These are phyloP conservation scores for Hydroisotoma schaefferi DNA, from an alignment of 2,888 invertebrate genomes.

Conservation along the genomic window DNA sequence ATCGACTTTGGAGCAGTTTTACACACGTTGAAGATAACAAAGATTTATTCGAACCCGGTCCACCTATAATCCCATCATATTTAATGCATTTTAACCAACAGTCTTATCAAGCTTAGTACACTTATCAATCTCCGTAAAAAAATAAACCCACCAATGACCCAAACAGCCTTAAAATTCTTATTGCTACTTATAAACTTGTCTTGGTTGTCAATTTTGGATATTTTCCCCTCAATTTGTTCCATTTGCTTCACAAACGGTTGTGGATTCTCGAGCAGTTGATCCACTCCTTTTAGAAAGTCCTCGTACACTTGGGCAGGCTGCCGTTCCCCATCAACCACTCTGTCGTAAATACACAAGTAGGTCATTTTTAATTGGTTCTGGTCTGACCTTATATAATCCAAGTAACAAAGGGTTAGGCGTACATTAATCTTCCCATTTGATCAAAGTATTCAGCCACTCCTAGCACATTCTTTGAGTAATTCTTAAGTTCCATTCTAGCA, in stretches of 20 bases:
- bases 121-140: no score
- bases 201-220: neutral
- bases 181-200: neutral
- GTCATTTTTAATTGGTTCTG: no score
- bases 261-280: slow-evolving; percentile 54
- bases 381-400: no score
- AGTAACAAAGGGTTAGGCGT: no score
- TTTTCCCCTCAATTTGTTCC: neutral
- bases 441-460: slow-evolving; percentile 85
- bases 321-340: slow-evolving; percentile 79
- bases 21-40: slow-evolving; percentile 57
- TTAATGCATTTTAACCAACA: neutral
- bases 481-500: slow-evolving; percentile 81
- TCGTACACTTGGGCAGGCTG: slow-evolving; percentile 81
- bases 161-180: neutral
- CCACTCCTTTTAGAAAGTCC: slow-evolving; percentile 75
- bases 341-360: no score
- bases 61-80: slow-evolving; percentile 60
- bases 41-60: slow-evolving; percentile 88
- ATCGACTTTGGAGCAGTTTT: slow-evolving; percentile 57
- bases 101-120: neutral
- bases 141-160: no score
- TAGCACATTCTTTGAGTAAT: slow-evolving; percentile 84
- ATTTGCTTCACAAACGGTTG: neutral
- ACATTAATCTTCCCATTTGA: slow-evolving; percentile 70